Evolutionary conservation across 1,140 invertebrate species (phyloP).

Genomic region (Prorops nasuta): DNA sequence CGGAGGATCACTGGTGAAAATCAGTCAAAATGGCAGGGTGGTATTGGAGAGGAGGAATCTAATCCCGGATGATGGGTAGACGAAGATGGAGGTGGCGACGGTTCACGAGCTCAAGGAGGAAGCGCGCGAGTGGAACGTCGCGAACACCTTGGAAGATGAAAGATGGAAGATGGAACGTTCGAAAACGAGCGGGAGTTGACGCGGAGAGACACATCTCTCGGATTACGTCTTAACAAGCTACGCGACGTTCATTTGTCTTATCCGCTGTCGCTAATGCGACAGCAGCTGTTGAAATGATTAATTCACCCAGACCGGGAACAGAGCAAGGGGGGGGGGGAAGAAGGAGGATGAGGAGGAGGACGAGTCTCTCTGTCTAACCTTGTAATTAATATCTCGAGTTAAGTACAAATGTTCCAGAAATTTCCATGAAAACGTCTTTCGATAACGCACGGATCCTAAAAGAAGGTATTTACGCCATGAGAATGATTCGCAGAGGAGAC

Average conservation of each 20-base stretch:
- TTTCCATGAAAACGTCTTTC: too few species aligned
- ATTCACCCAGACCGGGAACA: too few species aligned
- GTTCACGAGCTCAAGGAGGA: constrained; percentile 23
- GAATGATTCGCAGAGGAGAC: not conserved
- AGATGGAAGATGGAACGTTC: constrained; percentile 9
- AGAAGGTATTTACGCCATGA: too few species aligned
- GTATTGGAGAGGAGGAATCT: constrained; percentile 28
- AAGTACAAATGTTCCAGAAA: too few species aligned
- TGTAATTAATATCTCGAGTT: too few species aligned
- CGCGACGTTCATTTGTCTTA: constrained; percentile 57
- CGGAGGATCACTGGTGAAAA: constrained; percentile 4
- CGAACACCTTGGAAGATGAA: constrained; percentile 5
- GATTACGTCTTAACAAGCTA: constrained; percentile 57
- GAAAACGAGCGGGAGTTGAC: constrained; percentile 34
- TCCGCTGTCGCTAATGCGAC: constrained; percentile 54
- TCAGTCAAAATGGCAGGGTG: constrained; percentile 40
- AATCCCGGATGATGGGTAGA: constrained; percentile 46
- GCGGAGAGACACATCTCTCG: constrained; percentile 51
- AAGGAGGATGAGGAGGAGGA: too few species aligned
- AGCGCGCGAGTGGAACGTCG: constrained; percentile 12
- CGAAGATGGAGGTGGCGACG: constrained; percentile 15
- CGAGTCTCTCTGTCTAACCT: too few species aligned
- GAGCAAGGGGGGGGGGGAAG: constrained; percentile 1
- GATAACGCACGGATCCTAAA: too few species aligned
- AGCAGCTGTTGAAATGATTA: constrained; percentile 57